Conservation (phyloP, 2,113 vertebrate species). For the Leptodactylus fuscus region DNA sequence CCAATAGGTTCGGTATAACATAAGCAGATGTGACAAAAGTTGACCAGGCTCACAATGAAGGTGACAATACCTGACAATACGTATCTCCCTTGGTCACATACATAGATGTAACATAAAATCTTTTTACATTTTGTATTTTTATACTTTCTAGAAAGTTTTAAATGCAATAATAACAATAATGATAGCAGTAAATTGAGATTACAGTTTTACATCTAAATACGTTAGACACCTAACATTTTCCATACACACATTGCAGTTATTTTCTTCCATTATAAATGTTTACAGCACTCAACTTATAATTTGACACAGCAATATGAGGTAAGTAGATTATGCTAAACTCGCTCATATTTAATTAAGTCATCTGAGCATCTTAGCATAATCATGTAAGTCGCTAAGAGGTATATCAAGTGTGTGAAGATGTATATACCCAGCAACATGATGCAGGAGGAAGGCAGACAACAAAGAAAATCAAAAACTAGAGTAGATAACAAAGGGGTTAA, state of each 20-base stretch:
- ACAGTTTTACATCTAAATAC: neutral
- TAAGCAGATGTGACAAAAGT: neutral
- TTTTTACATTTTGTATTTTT: too few relatives aligned
- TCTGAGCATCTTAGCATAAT: conserved; percentile 51
- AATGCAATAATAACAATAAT: too few relatives aligned
- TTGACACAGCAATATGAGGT: conserved; percentile 43
- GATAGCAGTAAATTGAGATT: conserved; percentile 18
- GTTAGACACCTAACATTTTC: conserved; percentile 4
- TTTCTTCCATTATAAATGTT: conserved; percentile 36
- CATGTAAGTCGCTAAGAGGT: conserved; percentile 39
- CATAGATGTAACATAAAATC: too few relatives aligned
- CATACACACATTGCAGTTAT: conserved; percentile 17
- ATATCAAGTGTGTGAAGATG: conserved; percentile 47
- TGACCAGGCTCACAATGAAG: too few relatives aligned
- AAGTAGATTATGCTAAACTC: conserved; percentile 54
- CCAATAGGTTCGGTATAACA: too few relatives aligned
- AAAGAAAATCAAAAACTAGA: neutral
- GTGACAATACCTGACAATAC: too few relatives aligned
- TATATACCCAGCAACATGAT: conserved; percentile 15
- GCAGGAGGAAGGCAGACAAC: conserved; percentile 10
- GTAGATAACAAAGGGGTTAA: neutral
- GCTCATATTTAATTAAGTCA: conserved; percentile 47
- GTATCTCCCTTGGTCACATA: too few relatives aligned
- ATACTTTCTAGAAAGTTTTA: too few relatives aligned
- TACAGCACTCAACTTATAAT: conserved; percentile 50